A percentile compares a stretch with the other conserved stretches of the same genome.
Conservation (phyloP, 1,140 invertebrate genomes). For the Chrysopa pallens region DNA sequence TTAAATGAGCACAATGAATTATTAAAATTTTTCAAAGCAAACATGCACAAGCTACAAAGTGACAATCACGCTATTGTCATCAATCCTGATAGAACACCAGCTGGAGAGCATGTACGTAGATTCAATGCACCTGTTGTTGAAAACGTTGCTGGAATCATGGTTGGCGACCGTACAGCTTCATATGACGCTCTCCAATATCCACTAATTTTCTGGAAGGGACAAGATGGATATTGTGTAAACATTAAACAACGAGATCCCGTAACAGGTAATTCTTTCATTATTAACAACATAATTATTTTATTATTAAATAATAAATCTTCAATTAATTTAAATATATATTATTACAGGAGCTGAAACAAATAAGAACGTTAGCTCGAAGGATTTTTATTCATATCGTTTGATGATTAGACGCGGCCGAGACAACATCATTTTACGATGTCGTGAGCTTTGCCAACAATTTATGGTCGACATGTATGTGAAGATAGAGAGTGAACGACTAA, state of each 20-base stretch:
- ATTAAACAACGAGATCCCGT: slow-evolving; percentile 7
- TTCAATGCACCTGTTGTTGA: slow-evolving; percentile 16
- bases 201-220: slow-evolving; percentile 7
- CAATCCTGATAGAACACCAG: slow-evolving; percentile 1
- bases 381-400: no score
- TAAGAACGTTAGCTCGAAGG: no score
- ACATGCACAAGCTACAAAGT: background rate
- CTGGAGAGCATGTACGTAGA: slow-evolving; percentile 11
- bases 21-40: slow-evolving; percentile 4
- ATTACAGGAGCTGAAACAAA: no score
- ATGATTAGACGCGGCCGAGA: no score
- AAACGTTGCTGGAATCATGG: slow-evolving; percentile 13
- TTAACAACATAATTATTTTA: no score
- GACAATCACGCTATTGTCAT: slow-evolving; percentile 1
- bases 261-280: no score
- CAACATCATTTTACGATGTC: no score
- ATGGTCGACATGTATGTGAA: no score
- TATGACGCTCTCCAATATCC: slow-evolving; percentile 5
- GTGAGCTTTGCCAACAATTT: no score
- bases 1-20: slow-evolving; percentile 10
- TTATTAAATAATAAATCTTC: no score
- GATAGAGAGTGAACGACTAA: no score
- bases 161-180: slow-evolving; percentile 9
- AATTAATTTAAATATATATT: no score
- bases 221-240: slow-evolving; percentile 6